Base-by-base conservation (phyloP, 2,113 vertebrate genomes). In the Xiphophorus hellerii region DNA sequence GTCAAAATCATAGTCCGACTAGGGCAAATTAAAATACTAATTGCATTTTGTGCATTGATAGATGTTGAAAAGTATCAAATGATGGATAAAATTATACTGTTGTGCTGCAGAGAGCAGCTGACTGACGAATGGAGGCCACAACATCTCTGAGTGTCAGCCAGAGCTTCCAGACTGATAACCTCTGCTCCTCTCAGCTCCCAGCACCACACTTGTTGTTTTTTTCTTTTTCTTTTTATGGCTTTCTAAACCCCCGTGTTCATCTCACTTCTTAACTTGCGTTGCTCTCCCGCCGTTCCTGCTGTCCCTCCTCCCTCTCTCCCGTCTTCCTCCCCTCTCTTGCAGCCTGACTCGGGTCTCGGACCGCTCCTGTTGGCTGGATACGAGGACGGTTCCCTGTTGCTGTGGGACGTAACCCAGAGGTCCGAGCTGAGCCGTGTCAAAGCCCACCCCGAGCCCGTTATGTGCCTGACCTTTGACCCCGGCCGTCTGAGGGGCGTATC, bases 391-490 rank as follows among this genome's bases (percentile, higher is more conserved):
- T 97, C 97, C 0, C 87, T 99, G 82, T 69, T 94, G 84, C 95
- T 99, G 74, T 99, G 97, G 97, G 96, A 96, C 78, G 68, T 98
- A 83, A 94, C 95, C 8, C 93, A 86, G 88, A 93, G 94, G 86
- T 94, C 92, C 88, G 80, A 64, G 0, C 82, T 95, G 91, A 97
- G 96, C 91, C 92, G 71, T 15, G 81, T 95, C 31, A 69, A 87
- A 84, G 96, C 94, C 93, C 96, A 98, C 86, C 88, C 92, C 13
- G 97, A 98, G 89, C 96, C 98, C 1, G 86, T 98, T 91, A 97
- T 98, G 96, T 95, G 96, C 90, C 95, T 99, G 92, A 96, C 97
- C 94, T 96, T 98, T 91, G 96, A 99, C 91, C 83, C 91, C 0
- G 71, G 87, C 83, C 91, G 90, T 88, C 88, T 94, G 90, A 96